Base-by-base conservation (phyloP, 1,140 invertebrate species). In the Colletes latitarsis region DNA sequence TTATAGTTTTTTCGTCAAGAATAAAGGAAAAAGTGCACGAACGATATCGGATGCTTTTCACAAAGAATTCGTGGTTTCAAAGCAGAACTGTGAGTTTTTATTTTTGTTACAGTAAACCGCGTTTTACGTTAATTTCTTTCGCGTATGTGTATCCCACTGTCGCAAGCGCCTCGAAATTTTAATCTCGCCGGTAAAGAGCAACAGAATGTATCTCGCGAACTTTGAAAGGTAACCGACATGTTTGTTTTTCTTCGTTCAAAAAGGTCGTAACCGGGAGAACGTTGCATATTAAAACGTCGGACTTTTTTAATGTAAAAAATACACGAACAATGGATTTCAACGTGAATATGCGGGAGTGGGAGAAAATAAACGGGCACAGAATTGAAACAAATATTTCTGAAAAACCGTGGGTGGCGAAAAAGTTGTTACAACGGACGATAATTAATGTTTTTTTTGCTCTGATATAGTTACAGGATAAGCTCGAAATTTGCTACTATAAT, bases 211-310 rank as follows among this genome's bases (percentile, higher is more conserved):
- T 21, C n/a, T 69, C 41, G 21, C 15, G 14, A 8, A 75, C 55
- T 49, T 43, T 68, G 41, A 77, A 69, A 77, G 39, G 41, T 9
- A 14, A 10, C 39, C 43, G 52, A 19, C 74, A 6, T 60, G 66
- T 77, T 77, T 60, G 74, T 19, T 19, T 57, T 77, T 69, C 74
- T 77, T 69, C 52, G 17, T 68, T 69, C 69, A 15, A 69, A 77
- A 75, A 41, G 66, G 53, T 58, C 64, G 41, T 30, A 67, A 6
- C 73, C 64, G 41, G 19, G 41, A 14, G 3, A 10, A 41, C 5
- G 43, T 8, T 39, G 64, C 15, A 49, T 17, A 30, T 69, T 55
- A 30, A 68, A 77, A 67, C 52, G 4, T 62, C n/a, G 30, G 49
- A 17, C 6, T 21, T 41, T 66, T 21, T 6, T 12, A 10, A 9